These are phyloP conservation scores for Acrobasis consociella DNA, from an alignment of 2,888 invertebrate genomes.

Conservation along the genomic window DNA sequence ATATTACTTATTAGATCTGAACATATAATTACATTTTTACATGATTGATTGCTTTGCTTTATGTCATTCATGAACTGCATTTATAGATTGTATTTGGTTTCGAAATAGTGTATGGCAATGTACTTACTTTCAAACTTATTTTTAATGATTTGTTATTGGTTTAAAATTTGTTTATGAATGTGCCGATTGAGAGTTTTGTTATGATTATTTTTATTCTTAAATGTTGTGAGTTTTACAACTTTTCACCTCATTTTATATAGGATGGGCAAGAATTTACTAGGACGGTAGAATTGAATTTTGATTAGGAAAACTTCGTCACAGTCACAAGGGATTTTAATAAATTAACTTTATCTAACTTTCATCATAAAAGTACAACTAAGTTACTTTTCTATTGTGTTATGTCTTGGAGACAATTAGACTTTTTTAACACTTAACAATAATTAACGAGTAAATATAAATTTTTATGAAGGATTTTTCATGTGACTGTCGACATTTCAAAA, in stretches of 20 bases:
- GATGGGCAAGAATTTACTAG: slow-evolving; percentile 4
- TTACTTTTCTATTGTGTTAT: no score
- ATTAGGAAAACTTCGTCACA: background rate
- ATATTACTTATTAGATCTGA: slow-evolving; percentile 7
- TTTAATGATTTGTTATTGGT: slow-evolving; percentile 19
- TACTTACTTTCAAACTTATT: slow-evolving; percentile 13
- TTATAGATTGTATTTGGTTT: slow-evolving; percentile 12
- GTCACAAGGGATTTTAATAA: background rate
- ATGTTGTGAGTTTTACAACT: slow-evolving; percentile 13
- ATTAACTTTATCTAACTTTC: background rate
- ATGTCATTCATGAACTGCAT: slow-evolving; percentile 4
- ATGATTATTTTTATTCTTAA: slow-evolving; percentile 13
- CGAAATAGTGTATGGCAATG: slow-evolving; percentile 16
- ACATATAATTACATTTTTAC: background rate
- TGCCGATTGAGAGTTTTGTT: slow-evolving; percentile 14
- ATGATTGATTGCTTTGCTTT: background rate
- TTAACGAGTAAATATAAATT: no score
- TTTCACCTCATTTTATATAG: background rate
- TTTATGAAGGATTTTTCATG: no score
- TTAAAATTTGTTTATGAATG: slow-evolving; percentile 17
- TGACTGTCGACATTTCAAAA: no score
- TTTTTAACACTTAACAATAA: no score
- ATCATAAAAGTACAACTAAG: no score
- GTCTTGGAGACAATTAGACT: no score
- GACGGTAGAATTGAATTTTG: background rate